A percentile compares a stretch with the other conserved stretches of the same genome.
phyloP scores from a whole-genome alignment of 2,888 invertebrate genomes.

The Xiphydria camelus region DNA sequence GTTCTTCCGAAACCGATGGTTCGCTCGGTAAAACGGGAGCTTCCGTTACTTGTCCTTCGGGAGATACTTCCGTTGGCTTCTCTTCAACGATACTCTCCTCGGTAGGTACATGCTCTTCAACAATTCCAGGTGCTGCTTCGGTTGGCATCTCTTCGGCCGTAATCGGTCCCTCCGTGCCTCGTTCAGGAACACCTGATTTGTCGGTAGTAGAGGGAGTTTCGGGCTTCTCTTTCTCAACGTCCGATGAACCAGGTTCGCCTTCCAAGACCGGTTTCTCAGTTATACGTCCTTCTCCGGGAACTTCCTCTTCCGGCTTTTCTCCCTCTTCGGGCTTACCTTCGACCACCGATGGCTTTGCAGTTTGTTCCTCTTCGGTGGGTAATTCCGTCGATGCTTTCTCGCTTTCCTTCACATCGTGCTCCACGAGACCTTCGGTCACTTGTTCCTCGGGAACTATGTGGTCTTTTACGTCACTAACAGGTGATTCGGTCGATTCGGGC shows the following conservation, averaged over 20 bases:
- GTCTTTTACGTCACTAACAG: slow-evolving; percentile 4
- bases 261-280: slow-evolving; percentile 4
- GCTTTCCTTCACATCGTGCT: slow-evolving; percentile 12
- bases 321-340: not conserved
- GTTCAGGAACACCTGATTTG: not conserved
- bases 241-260: slow-evolving; percentile 6
- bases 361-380: slow-evolving; percentile 4
- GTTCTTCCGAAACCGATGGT: slow-evolving; percentile 9
- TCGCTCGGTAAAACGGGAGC: slow-evolving; percentile 8
- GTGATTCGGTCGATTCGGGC: slow-evolving; percentile 13
- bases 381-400: slow-evolving; percentile 9
- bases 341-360: not conserved
- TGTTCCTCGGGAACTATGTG: slow-evolving; percentile 21
- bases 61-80: slow-evolving; percentile 16
- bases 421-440: slow-evolving; percentile 6
- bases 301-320: not conserved
- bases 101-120: slow-evolving; percentile 6
- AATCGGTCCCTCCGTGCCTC: slow-evolving; percentile 2
- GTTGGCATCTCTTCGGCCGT: not conserved
- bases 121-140: not conserved
- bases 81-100: slow-evolving; percentile 14
- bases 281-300: slow-evolving; percentile 2
- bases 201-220: not conserved
- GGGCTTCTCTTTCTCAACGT: slow-evolving; percentile 4
- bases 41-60: slow-evolving; percentile 5